A percentile compares a stretch with the other conserved stretches of the same genome.
Evolutionary conservation across 2,797 vertebrate genomes (phyloP).

Genomic region (Rhinella marina): DNA sequence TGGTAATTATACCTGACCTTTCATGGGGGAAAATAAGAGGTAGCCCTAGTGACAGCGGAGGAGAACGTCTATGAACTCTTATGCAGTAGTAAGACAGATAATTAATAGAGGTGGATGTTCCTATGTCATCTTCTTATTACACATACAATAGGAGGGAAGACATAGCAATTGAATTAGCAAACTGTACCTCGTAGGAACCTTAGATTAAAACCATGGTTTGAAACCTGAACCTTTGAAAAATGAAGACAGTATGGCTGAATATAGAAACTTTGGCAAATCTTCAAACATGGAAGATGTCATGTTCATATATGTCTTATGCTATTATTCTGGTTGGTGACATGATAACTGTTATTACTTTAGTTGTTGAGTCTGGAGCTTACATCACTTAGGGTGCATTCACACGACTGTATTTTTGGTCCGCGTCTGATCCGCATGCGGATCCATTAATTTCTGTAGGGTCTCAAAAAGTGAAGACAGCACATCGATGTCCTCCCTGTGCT

Average conservation of each 20-base stretch:
- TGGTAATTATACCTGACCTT: slow-evolving; percentile 63
- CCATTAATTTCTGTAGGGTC: too few species aligned
- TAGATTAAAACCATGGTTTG: not conserved
- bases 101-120: slow-evolving; percentile 27
- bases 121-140: slow-evolving; percentile 1
- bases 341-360: too few species aligned
- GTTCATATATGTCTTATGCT: too few species aligned
- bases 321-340: too few species aligned
- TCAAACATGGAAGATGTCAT: too few species aligned
- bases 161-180: not conserved
- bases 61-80: not conserved
- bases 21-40: slow-evolving; percentile 21
- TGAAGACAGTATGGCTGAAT: not conserved
- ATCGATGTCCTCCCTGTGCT: too few species aligned
- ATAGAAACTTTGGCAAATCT: not conserved
- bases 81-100: slow-evolving; percentile 4
- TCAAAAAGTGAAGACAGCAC: too few species aligned
- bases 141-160: not conserved
- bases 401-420: too few species aligned
- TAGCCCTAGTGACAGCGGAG: not conserved
- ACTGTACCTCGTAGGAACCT: not conserved
- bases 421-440: too few species aligned
- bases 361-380: too few species aligned
- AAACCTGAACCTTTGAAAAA: not conserved
- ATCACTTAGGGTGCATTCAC: too few species aligned